phyloP scores from a whole-genome alignment of 2,888 invertebrate genomes.

The Galerucella pusilla region DNA sequence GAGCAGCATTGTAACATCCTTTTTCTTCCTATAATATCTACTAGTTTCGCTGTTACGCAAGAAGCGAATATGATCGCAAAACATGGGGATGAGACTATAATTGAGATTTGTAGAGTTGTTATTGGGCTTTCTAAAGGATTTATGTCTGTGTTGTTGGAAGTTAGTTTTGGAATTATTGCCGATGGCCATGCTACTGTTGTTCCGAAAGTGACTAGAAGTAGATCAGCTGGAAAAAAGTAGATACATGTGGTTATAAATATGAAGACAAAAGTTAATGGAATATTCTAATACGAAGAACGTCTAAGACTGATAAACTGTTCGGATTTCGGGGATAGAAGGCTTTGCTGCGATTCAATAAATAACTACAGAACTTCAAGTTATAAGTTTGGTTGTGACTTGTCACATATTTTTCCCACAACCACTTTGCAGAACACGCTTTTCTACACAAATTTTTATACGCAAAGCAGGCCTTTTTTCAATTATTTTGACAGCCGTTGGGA shows the following conservation, averaged over 20 bases:
- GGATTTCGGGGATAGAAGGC: no score
- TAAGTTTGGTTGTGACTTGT: no score
- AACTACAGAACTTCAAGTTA: no score
- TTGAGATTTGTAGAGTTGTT: conserved; percentile 13
- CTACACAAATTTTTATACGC: no score
- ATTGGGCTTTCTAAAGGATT: conserved; percentile 15
- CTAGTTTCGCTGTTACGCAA: not conserved
- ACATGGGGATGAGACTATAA: not conserved
- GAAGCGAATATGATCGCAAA: not conserved
- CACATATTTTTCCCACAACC: no score
- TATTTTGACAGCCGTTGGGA: no score
- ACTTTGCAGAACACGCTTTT: no score
- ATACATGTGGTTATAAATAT: not conserved
- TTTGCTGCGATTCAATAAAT: no score
- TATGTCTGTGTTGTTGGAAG: conserved; percentile 5
- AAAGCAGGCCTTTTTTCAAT: no score
- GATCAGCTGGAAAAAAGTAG: conserved; percentile 24
- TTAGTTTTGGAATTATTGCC: conserved; percentile 2
- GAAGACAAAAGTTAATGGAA: not conserved
- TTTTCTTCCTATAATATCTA: conserved; percentile 20
- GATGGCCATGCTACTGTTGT: conserved; percentile 26
- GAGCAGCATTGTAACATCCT: not conserved
- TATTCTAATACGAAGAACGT: no score
- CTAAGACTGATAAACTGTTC: no score
- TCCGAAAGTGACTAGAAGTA: conserved; percentile 29